These are phyloP conservation scores for Neosilurus hyrtlii DNA, from an alignment of 2,797 vertebrate genomes.

Conservation along the genomic window DNA sequence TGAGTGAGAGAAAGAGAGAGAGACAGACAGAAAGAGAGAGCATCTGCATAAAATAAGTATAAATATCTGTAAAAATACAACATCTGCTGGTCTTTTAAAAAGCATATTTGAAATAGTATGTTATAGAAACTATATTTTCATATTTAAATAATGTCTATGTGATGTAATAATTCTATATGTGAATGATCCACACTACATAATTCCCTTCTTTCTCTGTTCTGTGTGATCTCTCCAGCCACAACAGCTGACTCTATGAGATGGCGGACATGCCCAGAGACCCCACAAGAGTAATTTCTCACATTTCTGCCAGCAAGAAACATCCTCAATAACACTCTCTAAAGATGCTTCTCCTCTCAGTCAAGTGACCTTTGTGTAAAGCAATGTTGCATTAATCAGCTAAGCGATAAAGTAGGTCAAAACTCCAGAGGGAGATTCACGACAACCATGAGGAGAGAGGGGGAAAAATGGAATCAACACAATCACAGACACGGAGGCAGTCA, in stretches of 20 bases:
- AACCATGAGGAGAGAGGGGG: slow-evolving; percentile 8
- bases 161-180: not conserved
- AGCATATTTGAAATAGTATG: not conserved
- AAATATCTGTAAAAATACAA: not conserved
- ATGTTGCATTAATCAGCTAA: slow-evolving; percentile 73
- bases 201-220: not conserved
- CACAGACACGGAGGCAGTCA: not conserved
- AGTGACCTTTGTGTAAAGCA: slow-evolving; percentile 68
- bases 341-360: slow-evolving; percentile 54
- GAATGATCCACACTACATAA: not conserved
- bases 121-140: not conserved
- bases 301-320: slow-evolving; percentile 49
- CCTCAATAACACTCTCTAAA: slow-evolving; percentile 52
- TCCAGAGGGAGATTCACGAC: slow-evolving; percentile 31
- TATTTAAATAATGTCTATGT: not conserved
- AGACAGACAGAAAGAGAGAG: not conserved
- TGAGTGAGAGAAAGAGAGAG: not conserved
- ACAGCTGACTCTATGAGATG: slow-evolving; percentile 40
- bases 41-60: not conserved
- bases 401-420: slow-evolving; percentile 74
- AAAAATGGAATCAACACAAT: slow-evolving; percentile 23
- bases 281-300: slow-evolving; percentile 54
- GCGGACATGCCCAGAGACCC: slow-evolving; percentile 54
- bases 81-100: not conserved
- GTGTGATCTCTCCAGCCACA: not conserved